phyloP scores from a whole-genome alignment of 2,113 vertebrate species.

The Tichodroma muraria region DNA sequence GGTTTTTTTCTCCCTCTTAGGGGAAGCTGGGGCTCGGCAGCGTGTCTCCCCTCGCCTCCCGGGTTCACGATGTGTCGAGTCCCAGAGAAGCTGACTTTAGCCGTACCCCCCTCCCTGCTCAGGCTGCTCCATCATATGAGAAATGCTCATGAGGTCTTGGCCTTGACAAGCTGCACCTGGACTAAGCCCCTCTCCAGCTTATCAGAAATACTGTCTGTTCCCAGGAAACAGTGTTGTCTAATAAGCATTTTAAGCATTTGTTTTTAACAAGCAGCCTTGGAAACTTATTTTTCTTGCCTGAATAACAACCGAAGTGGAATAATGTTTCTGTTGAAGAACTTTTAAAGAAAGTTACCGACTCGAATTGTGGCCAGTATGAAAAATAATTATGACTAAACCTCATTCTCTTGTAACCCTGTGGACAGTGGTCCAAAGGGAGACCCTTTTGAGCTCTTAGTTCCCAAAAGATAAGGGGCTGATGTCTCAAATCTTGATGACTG shows the following conservation, averaged over 20 bases:
- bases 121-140: no score
- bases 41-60: no score
- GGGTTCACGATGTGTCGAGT: no score
- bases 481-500: rapidly evolving
- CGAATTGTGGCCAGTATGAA: neutral
- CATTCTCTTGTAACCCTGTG: neutral
- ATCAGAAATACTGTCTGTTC: neutral
- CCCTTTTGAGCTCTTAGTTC: neutral
- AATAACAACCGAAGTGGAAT: neutral
- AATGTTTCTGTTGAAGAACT: neutral
- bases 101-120: no score
- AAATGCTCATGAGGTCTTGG: neutral
- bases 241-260: neutral
- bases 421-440: neutral
- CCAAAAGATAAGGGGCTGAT: neutral
- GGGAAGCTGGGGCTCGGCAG: no score
- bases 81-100: no score
- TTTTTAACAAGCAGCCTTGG: neutral
- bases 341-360: neutral
- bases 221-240: neutral
- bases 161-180: neutral
- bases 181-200: neutral
- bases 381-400: neutral
- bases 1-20: no score
- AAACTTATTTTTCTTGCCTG: neutral